Percentiles rank a stretch among this genome's conserved stretches.
Evolutionary conservation across 2,888 invertebrate genomes (phyloP).

Genomic region (Sinohyriopsis cumingii): DNA sequence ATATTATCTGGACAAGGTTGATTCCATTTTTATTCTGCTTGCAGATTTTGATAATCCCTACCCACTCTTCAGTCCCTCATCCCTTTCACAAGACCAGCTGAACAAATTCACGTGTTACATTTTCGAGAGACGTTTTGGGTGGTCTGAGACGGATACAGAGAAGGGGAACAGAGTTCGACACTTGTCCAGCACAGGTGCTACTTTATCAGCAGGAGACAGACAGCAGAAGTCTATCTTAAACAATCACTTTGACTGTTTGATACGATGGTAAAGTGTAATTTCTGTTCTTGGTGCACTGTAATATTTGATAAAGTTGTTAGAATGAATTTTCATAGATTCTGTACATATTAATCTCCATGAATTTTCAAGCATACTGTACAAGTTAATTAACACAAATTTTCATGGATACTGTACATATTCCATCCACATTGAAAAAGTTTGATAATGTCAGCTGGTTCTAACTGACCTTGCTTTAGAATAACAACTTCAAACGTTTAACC

Average conservation of each 20-base stretch:
- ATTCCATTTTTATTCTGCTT: not conserved
- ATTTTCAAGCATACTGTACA: too few species aligned
- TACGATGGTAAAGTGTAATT: constrained; percentile 48
- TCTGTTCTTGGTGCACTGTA: not conserved
- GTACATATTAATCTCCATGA: too few species aligned
- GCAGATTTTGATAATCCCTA: constrained; percentile 39
- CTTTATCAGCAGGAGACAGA: constrained; percentile 39
- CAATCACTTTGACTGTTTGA: constrained; percentile 47
- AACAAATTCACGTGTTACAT: constrained; percentile 57
- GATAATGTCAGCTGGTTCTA: too few species aligned
- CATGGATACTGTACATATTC: too few species aligned
- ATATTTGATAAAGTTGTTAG: too few species aligned
- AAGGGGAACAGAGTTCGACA: constrained; percentile 42
- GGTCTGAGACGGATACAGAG: constrained; percentile 59
- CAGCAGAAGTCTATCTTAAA: constrained; percentile 52
- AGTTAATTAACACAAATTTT: too few species aligned
- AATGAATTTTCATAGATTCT: too few species aligned
- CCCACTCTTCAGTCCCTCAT: constrained; percentile 16
- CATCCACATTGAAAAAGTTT: too few species aligned
- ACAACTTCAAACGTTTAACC: too few species aligned
- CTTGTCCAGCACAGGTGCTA: constrained; percentile 43
- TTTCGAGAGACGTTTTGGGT: constrained; percentile 64
- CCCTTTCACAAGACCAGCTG: constrained; percentile 34
- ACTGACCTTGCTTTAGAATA: too few species aligned
- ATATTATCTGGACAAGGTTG: too few species aligned